Percentiles rank a stretch among this genome's conserved stretches.
These are phyloP conservation scores for Sinotaia quadrata DNA, from an alignment of 2,888 invertebrate genomes.

Conservation along the genomic window DNA sequence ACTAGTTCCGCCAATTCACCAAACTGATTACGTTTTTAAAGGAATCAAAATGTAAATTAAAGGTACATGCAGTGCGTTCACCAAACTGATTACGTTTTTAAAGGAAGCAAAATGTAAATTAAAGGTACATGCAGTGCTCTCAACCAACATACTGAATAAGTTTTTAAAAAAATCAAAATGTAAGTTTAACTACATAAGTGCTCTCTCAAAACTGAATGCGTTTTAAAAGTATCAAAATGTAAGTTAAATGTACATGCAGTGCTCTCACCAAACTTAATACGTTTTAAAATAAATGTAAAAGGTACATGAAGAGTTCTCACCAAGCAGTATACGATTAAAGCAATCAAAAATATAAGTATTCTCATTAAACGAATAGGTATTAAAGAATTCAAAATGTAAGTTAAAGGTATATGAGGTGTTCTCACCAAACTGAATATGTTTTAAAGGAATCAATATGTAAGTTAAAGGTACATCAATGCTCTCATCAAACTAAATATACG, in stretches of 20 bases:
- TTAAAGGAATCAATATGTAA: background rate
- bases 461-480: background rate
- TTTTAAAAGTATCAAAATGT: background rate
- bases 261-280: background rate
- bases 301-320: background rate
- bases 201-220: background rate
- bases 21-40: background rate
- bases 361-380: too few relatives aligned
- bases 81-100: background rate
- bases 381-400: background rate
- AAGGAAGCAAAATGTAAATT: background rate
- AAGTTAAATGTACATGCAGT: background rate
- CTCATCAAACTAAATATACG: too few relatives aligned
- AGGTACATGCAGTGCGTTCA: background rate
- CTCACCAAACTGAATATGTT: background rate
- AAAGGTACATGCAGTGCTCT: background rate
- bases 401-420: background rate
- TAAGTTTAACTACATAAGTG: background rate
- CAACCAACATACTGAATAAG: background rate
- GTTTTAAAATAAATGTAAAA: background rate
- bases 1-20: constrained; percentile 24
- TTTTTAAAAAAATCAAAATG: background rate
- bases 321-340: background rate
- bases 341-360: background rate
- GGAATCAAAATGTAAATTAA: background rate